Conservation (phyloP, 2,797 vertebrate species). For the Halcyon chelicuti region DNA sequence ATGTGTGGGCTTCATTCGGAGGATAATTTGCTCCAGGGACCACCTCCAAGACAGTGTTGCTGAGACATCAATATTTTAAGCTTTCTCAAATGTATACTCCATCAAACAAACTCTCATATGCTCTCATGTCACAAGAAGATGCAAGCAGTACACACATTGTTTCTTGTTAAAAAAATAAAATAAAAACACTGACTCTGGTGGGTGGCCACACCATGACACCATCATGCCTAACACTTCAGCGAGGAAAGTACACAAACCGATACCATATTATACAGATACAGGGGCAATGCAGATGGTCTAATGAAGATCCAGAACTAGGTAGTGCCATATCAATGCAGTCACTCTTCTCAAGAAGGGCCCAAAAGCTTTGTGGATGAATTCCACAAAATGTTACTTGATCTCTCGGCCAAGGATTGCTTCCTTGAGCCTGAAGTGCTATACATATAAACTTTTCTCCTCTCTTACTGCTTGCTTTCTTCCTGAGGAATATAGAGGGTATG, state of each 20-base stretch:
- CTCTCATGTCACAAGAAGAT: neutral
- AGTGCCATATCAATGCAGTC: neutral
- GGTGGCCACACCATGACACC: neutral
- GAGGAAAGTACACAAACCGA: neutral
- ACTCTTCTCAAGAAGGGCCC: neutral
- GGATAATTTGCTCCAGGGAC: neutral
- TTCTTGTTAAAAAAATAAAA: neutral
- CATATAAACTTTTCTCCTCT: neutral
- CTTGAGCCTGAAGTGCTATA: neutral
- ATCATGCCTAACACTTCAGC: neutral
- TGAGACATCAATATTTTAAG: neutral
- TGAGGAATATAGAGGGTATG: fast-evolving
- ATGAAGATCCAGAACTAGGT: neutral
- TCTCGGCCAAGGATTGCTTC: neutral
- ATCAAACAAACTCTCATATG: neutral
- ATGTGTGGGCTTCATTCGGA: neutral
- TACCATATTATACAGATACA: neutral
- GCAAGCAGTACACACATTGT: neutral
- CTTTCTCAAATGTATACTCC: neutral
- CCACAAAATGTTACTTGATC: neutral
- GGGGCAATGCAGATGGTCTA: too few species aligned
- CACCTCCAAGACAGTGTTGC: neutral
- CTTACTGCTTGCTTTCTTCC: neutral
- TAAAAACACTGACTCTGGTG: neutral
- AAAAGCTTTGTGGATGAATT: neutral